Conservation (phyloP, 2,113 vertebrate species). For the Gasterosteus aculeatus region DNA sequence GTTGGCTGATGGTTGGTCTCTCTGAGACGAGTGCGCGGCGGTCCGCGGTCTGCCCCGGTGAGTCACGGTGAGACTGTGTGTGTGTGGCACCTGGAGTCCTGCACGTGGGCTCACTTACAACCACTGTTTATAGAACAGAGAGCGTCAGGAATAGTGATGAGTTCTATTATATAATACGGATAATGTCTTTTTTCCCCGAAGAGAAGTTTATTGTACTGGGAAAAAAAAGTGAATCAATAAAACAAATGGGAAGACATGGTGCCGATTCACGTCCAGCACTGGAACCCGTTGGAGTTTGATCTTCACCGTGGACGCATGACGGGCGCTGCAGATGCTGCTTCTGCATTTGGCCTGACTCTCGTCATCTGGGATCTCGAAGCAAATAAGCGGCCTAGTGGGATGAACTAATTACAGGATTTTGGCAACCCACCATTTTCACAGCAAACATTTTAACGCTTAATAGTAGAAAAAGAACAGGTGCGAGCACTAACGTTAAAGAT, state of each 20-base stretch:
- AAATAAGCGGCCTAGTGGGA: neutral
- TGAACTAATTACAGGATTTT: slow-evolving; percentile 15
- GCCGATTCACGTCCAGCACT: neutral
- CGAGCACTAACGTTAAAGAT: slow-evolving; percentile 18
- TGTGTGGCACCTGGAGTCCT: slow-evolving; percentile 51
- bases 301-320: neutral
- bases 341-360: slow-evolving; percentile 1
- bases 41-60: slow-evolving; percentile 66
- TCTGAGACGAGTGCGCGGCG: slow-evolving; percentile 60
- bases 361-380: neutral
- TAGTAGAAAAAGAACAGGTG: slow-evolving; percentile 8
- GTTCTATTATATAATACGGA: slow-evolving; percentile 3
- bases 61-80: slow-evolving; percentile 53
- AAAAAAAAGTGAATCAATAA: neutral
- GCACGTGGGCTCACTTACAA: slow-evolving; percentile 2
- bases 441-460: slow-evolving; percentile 1
- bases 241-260: neutral
- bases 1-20: slow-evolving; percentile 16
- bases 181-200: neutral
- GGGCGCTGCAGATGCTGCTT: neutral
- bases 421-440: slow-evolving; percentile 2
- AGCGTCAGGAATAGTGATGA: neutral
- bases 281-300: neutral
- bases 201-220: neutral
- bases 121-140: slow-evolving; percentile 24